phyloP scores from a whole-genome alignment of 1,140 invertebrate genomes.

The Aphidius ervi region DNA sequence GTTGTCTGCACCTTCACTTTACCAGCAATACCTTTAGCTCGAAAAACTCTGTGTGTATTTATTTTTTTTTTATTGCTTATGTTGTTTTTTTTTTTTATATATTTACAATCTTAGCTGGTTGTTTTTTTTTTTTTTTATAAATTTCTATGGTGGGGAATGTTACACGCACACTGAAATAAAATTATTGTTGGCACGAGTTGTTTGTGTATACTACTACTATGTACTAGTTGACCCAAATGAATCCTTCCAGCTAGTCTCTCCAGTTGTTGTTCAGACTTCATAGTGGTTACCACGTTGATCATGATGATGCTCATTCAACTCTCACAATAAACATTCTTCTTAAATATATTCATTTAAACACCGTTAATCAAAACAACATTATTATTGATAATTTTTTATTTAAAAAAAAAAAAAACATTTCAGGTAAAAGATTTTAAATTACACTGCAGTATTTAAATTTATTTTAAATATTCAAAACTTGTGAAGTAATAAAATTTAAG shows the following conservation, averaged over 20 bases:
- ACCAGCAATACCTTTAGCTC: not conserved
- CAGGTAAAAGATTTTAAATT: too few species aligned
- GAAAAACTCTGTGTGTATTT: too few species aligned
- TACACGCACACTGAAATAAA: not conserved
- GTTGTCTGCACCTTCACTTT: slow-evolving; percentile 34
- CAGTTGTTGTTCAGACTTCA: slow-evolving; percentile 43
- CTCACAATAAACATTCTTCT: too few species aligned
- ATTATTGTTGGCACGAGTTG: not conserved
- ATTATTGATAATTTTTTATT: not conserved
- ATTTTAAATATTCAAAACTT: too few species aligned
- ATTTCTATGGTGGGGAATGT: not conserved
- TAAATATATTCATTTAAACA: too few species aligned
- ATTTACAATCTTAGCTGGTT: too few species aligned
- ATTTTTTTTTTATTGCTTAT: too few species aligned
- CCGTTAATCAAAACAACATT: not conserved
- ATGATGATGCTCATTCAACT: too few species aligned
- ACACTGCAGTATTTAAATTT: too few species aligned
- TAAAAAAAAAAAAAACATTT: too few species aligned
- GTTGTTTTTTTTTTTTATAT: too few species aligned
- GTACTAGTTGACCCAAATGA: slow-evolving; percentile 45
- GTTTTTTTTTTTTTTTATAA: not conserved
- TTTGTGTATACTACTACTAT: slow-evolving; percentile 35
- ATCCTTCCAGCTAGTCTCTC: slow-evolving; percentile 34
- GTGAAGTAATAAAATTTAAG: too few species aligned
- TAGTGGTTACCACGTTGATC: slow-evolving; percentile 24